Percentiles rank a stretch among this genome's conserved stretches.
Conservation (phyloP, 2,797 vertebrate species). For the Ceryle rudis region DNA sequence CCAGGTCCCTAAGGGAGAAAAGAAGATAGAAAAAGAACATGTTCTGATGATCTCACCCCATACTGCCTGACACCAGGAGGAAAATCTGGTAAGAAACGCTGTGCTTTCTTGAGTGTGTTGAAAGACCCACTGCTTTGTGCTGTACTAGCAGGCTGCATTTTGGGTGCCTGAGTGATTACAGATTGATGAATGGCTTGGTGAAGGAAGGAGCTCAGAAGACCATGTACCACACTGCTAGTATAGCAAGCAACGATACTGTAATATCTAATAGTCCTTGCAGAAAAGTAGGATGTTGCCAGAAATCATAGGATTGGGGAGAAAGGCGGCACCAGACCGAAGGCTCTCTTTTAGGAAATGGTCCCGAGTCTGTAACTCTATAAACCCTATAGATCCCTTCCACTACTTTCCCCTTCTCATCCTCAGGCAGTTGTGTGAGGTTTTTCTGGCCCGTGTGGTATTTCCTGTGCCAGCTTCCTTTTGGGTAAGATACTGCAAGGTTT, state of each 20-base stretch:
- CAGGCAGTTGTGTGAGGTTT: not conserved
- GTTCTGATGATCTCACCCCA: not conserved
- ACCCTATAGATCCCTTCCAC: not conserved
- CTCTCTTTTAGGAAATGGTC: not conserved
- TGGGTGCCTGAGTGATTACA: not conserved
- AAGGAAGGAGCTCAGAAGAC: not conserved
- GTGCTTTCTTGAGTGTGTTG: not conserved
- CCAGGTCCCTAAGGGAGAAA: not conserved
- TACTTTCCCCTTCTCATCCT: not conserved
- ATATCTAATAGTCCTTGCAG: not conserved
- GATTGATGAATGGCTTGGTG: not conserved
- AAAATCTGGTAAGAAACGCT: not conserved
- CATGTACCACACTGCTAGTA: not conserved
- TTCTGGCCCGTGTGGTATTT: not conserved
- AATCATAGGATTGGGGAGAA: not conserved
- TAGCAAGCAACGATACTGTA: not conserved
- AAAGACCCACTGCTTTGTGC: not conserved
- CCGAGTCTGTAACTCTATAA: not conserved
- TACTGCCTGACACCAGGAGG: not conserved
- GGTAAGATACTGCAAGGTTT: not conserved
- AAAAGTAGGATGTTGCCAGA: not conserved
- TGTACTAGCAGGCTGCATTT: not conserved
- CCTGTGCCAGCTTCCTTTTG: not conserved
- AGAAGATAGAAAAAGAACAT: not conserved
- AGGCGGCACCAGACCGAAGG: not conserved